Evolutionary conservation across 2,888 invertebrate genomes (phyloP).

Genomic region (Dasypogon diadema): DNA sequence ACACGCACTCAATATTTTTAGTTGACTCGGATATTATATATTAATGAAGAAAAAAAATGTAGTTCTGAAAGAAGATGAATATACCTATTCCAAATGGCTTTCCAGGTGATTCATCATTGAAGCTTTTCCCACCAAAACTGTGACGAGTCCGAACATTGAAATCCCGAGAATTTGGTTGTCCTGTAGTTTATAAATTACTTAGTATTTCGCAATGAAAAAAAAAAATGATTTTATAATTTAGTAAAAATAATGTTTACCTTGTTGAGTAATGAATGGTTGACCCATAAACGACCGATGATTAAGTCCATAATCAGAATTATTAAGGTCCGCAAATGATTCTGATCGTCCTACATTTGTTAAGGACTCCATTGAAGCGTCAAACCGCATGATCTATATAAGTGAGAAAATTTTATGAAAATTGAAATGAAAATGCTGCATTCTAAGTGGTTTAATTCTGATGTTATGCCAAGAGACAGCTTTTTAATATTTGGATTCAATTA

Average conservation of each 20-base stretch:
- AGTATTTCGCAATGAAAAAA: neutral
- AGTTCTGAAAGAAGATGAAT: constrained; percentile 62
- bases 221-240: neutral
- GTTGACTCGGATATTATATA: constrained; percentile 18
- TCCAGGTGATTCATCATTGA: constrained; percentile 71
- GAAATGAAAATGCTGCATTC: neutral
- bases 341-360: constrained; percentile 80
- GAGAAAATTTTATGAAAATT: neutral
- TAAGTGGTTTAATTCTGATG: neutral
- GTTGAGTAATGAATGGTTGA: constrained; percentile 61
- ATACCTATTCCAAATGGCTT: constrained; percentile 89
- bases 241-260: constrained; percentile 60
- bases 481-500: neutral
- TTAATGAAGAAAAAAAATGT: constrained; percentile 49
- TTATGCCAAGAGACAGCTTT: neutral
- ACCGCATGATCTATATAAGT: constrained; percentile 77
- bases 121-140: constrained; percentile 73
- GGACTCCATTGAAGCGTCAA: constrained; percentile 85
- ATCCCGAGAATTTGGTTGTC: constrained; percentile 59
- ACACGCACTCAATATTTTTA: constrained; percentile 51
- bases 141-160: constrained; percentile 68
- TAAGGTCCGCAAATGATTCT: constrained; percentile 86
- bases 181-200: constrained; percentile 25
- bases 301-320: constrained; percentile 72
- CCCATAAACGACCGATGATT: constrained; percentile 56